Percentiles rank a stretch among this genome's conserved stretches.
phyloP scores from a whole-genome alignment of 1,140 invertebrate species.

The Littorina saxatilis region DNA sequence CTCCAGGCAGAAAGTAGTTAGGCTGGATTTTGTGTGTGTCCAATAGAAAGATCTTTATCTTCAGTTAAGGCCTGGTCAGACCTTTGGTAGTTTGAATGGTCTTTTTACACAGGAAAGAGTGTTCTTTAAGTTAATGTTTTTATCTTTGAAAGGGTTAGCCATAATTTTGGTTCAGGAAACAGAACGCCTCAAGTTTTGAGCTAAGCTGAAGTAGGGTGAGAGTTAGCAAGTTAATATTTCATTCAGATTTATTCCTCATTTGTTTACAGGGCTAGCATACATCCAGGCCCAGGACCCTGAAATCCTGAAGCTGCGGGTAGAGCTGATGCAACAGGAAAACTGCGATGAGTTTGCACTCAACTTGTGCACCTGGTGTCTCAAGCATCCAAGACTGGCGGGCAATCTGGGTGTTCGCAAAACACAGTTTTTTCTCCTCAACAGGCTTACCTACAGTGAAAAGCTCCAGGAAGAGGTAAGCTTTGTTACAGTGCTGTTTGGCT shows the following conservation, averaged over 20 bases:
- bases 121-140: no score
- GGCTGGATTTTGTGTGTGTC: no score
- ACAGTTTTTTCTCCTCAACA: constrained; percentile 59
- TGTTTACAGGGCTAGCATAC: constrained; percentile 56
- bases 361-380: constrained; percentile 60
- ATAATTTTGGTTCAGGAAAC: constrained; percentile 58
- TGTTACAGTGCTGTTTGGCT: no score
- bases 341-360: constrained; percentile 68
- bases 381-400: constrained; percentile 51
- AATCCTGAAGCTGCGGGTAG: constrained; percentile 63
- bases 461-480: constrained; percentile 61
- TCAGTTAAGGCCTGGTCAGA: no score
- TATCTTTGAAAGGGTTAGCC: constrained; percentile 45
- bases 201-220: constrained; percentile 54
- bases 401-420: constrained; percentile 56
- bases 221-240: neutral
- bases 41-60: no score
- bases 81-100: no score
- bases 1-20: no score
- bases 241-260: neutral
- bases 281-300: constrained; percentile 58
- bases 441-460: constrained; percentile 55
- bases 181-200: constrained; percentile 58
- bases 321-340: constrained; percentile 64
- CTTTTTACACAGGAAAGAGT: no score